Conservation (phyloP, 2,113 vertebrate species). For the Formicarius rufipectus region DNA sequence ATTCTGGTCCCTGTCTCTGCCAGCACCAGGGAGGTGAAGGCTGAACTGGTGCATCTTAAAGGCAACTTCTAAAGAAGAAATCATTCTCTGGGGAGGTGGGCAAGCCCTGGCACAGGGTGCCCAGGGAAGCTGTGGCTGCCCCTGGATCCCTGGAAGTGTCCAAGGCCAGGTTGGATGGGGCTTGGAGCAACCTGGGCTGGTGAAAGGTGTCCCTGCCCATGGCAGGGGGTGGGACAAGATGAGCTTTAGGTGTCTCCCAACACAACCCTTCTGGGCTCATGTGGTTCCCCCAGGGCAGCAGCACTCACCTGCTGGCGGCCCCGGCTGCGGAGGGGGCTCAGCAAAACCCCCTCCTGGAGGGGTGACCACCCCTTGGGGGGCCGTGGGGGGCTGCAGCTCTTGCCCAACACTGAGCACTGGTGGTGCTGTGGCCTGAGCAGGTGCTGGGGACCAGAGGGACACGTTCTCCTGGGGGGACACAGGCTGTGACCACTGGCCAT, state of each 20-base stretch:
- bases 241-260: background rate
- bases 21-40: background rate
- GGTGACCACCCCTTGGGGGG: background rate
- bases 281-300: background rate
- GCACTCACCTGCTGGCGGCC: conserved; percentile 1
- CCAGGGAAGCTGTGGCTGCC: background rate
- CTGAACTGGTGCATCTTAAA: background rate
- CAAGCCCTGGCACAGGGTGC: background rate
- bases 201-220: background rate
- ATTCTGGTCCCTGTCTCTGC: background rate
- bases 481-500: background rate
- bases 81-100: background rate
- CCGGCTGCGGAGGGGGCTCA: background rate
- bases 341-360: background rate
- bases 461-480: background rate
- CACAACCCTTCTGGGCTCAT: background rate
- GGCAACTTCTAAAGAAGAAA: background rate
- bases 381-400: background rate
- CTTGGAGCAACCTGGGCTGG: background rate
- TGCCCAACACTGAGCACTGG: background rate
- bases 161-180: background rate
- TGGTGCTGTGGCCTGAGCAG: fast-evolving
- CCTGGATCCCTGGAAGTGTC: background rate
- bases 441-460: background rate
- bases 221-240: background rate